phyloP scores from a whole-genome alignment of 2,113 vertebrate species.

The Sapajus apella region DNA sequence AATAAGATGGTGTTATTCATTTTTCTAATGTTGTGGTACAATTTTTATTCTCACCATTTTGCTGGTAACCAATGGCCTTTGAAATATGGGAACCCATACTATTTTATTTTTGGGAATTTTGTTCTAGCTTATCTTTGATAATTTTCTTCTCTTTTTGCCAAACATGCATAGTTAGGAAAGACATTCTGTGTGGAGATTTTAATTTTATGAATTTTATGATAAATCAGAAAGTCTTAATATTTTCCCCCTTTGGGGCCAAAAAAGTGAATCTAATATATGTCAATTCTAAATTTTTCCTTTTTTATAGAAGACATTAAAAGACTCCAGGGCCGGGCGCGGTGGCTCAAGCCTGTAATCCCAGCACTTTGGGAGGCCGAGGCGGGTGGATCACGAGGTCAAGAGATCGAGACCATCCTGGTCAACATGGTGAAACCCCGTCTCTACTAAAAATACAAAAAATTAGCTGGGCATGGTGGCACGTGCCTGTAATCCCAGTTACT shows the following conservation, averaged over 20 bases:
- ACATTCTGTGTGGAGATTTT: not conserved
- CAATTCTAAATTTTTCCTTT: not conserved
- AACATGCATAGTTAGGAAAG: not conserved
- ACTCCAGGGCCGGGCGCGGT: no score
- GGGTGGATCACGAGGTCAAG: no score
- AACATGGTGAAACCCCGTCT: no score
- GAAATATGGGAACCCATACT: not conserved
- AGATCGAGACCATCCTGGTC: no score
- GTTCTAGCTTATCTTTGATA: not conserved
- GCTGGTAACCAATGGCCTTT: not conserved
- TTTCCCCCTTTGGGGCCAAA: rapidly evolving
- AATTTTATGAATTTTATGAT: not conserved
- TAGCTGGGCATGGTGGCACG: no score
- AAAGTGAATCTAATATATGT: not conserved
- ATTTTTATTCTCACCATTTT: not conserved
- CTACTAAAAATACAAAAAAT: no score
- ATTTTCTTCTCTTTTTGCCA: not conserved
- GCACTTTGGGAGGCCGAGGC: no score
- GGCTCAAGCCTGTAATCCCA: no score
- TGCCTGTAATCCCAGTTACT: no score
- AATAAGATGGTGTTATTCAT: not conserved
- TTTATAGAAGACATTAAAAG: not conserved
- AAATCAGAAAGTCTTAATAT: not conserved
- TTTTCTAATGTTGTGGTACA: not conserved
- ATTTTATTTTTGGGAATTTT: not conserved